Evolutionary conservation across 1,140 invertebrate species (phyloP).

Genomic region (Belonocnema kinseyi): DNA sequence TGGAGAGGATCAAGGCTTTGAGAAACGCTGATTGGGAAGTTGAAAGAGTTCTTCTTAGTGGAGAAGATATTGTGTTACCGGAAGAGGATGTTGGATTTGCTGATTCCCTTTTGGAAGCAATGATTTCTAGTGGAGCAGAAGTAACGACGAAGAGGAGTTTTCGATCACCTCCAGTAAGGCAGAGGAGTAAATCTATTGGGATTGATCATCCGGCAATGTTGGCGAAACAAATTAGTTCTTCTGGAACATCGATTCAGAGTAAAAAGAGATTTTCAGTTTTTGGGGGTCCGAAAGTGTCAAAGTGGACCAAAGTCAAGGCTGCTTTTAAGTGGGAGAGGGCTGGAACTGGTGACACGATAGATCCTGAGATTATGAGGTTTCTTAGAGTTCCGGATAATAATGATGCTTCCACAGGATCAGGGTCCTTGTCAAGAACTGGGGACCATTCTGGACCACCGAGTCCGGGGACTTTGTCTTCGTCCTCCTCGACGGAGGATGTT

Average conservation of each 20-base stretch:
- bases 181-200: conserved; percentile 71
- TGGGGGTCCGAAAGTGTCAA: conserved; percentile 78
- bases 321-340: conserved; percentile 86
- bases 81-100: conserved; percentile 61
- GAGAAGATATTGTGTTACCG: conserved; percentile 24
- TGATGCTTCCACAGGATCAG: conserved; percentile 3
- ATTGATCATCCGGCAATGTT: background rate
- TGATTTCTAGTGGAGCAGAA: conserved; percentile 52
- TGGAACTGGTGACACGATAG: conserved; percentile 31
- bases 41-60: conserved; percentile 40
- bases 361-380: conserved; percentile 60
- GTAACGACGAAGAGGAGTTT: conserved; percentile 35
- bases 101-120: conserved; percentile 57
- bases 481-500: conserved; percentile 76
- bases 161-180: conserved; percentile 41
- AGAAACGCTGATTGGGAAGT: conserved; percentile 34
- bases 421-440: conserved; percentile 42
- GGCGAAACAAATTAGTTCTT: background rate
- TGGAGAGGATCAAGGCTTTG: conserved; percentile 83
- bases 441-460: conserved; percentile 67
- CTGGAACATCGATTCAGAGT: background rate
- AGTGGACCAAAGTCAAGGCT: conserved; percentile 89
- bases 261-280: conserved; percentile 39
- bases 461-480: conserved; percentile 71
- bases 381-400: conserved; percentile 71